These are phyloP conservation scores for Sitta carolinensis DNA, from an alignment of 2,797 vertebrate species.

Conservation along the genomic window DNA sequence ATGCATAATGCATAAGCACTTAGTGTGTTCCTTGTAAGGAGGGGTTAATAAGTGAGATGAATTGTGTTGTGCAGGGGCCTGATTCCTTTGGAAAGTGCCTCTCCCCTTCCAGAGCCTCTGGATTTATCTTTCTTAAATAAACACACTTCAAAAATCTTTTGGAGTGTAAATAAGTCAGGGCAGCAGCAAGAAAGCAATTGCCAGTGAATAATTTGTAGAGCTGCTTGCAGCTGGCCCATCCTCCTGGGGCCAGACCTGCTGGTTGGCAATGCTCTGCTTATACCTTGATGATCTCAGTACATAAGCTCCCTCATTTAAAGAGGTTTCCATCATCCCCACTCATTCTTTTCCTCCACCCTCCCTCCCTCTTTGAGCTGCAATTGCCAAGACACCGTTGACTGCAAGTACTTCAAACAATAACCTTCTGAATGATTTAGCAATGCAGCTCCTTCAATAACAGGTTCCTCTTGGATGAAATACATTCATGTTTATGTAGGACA, in stretches of 20 bases:
- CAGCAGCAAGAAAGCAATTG: constrained; percentile 37
- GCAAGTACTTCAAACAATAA: constrained; percentile 33
- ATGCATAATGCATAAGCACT: constrained; percentile 11
- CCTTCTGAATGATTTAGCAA: constrained; percentile 57
- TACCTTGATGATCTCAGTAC: background rate
- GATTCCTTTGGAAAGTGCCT: background rate
- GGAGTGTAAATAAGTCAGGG: constrained; percentile 45
- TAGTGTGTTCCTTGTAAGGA: background rate
- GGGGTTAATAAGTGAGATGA: constrained; percentile 17
- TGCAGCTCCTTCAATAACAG: constrained; percentile 2
- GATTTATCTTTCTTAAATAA: constrained; percentile 49
- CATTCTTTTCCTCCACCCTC: background rate
- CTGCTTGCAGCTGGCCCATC: background rate
- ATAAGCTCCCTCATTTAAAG: background rate
- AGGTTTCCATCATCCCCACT: background rate
- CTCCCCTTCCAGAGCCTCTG: background rate
- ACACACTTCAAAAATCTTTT: constrained; percentile 62
- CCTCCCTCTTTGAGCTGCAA: constrained; percentile 1
- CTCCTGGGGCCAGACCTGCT: constrained; percentile 13
- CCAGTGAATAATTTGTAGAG: constrained; percentile 9
- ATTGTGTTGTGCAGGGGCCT: background rate
- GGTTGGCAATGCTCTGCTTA: background rate
- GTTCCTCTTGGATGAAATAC: constrained; percentile 33
- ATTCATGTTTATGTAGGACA: constrained; percentile 43
- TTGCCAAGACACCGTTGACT: background rate